These are phyloP conservation scores for Potorous gilbertii DNA, from an alignment of 2,797 vertebrate genomes.

Conservation along the genomic window DNA sequence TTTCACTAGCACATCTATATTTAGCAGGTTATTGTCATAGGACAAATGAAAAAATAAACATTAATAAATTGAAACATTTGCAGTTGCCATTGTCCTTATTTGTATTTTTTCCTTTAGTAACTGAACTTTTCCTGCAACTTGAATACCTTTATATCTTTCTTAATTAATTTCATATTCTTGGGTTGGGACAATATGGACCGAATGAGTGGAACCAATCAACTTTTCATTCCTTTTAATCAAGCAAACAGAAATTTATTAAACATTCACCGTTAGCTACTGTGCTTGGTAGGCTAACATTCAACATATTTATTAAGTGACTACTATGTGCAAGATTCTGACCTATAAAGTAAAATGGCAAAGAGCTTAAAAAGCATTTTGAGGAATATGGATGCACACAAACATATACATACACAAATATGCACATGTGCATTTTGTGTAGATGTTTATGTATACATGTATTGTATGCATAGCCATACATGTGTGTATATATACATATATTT, in stretches of 20 bases:
- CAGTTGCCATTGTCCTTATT: background rate
- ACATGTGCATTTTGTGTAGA: background rate
- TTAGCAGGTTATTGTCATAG: background rate
- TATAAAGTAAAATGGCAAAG: background rate
- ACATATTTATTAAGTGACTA: background rate
- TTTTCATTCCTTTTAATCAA: background rate
- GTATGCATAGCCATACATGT: background rate
- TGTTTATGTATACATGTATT: background rate
- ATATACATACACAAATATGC: background rate
- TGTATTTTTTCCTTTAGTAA: background rate
- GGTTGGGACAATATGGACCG: background rate
- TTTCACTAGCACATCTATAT: background rate
- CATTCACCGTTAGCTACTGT: background rate
- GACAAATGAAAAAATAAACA: background rate
- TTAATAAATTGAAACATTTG: background rate
- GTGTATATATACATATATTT: background rate
- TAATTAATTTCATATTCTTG: background rate
- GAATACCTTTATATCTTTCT: background rate
- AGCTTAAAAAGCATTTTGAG: background rate
- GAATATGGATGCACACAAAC: fast-evolving
- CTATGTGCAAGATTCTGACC: background rate
- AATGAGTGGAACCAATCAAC: background rate
- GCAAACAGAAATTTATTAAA: background rate
- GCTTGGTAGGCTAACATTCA: background rate
- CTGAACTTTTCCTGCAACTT: background rate